phyloP scores from a whole-genome alignment of 2,113 vertebrate genomes.

The Rhinopomastus cyanomelas region DNA sequence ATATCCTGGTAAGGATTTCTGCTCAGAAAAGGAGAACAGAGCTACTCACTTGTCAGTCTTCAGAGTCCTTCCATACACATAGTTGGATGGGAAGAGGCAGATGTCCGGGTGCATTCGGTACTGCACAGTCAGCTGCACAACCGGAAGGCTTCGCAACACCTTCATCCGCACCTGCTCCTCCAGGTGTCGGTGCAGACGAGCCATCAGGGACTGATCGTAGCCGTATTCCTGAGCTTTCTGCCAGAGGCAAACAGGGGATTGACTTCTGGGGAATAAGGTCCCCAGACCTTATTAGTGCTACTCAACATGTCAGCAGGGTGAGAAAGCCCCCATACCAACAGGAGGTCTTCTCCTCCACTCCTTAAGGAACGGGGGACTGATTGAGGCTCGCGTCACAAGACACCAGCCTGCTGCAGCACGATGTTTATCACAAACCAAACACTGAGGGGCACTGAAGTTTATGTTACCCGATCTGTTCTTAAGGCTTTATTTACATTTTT shows the following conservation, averaged over 20 bases:
- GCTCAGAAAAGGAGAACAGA: background rate
- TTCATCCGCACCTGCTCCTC: conserved; percentile 55
- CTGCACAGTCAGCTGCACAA: conserved; percentile 79
- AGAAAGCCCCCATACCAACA: background rate
- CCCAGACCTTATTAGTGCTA: background rate
- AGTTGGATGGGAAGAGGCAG: conserved; percentile 84
- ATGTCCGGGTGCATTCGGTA: conserved; percentile 91
- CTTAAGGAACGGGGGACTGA: background rate
- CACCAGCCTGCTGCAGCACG: background rate
- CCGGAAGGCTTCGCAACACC: background rate
- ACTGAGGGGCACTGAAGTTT: background rate
- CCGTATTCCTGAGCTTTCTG: conserved; percentile 82
- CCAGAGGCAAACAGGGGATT: background rate
- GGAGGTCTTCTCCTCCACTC: background rate
- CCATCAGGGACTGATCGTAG: conserved; percentile 85
- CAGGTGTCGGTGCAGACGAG: conserved; percentile 75
- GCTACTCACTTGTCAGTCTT: conserved; percentile 76
- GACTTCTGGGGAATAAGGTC: background rate
- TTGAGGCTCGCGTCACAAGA: background rate
- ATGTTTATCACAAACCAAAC: background rate
- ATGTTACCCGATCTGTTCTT: background rate
- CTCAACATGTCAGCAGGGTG: background rate
- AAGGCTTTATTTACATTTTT: background rate
- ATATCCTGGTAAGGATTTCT: background rate
- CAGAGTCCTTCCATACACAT: conserved; percentile 77